Base-by-base conservation (phyloP, 2,888 invertebrate genomes). In the Cheilosia urbana region DNA sequence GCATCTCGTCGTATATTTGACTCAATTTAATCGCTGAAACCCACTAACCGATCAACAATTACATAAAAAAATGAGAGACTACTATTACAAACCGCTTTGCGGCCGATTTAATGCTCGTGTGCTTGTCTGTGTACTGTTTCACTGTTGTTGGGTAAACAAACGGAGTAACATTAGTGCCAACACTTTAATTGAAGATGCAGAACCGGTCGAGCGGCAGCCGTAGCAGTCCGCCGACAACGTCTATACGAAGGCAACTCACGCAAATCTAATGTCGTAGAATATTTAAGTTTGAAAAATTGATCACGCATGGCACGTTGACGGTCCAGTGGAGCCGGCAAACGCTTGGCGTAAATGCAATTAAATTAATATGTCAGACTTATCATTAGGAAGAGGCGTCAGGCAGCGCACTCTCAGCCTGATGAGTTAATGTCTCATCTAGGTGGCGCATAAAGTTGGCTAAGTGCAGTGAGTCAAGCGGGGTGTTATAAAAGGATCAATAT, bases 291-390 rank as follows among this genome's bases (percentile, higher is more conserved):
- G 75, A 79, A 69, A 81, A 81, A 72, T 72, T 62, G 66, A 66
- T 62, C 49, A 68, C 62, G 62, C 85, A 80, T 66, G 60, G 62
- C 82, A 72, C 76, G 76, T 45, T 40, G 21, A 37, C 4, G 53
- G 40, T 30, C 51, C 21, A 15, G 45, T 45, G 3, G 58, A 40
- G 37, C 37, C n/a, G 47, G 19, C 47, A 42, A 76, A 37, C 34
- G 77, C 37, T 78, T 83, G 62, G 68, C 68, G 78, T 83, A 73
- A 73, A 83, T 83, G 83, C 78, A 78, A 83, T 83, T 83, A 73
- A 83, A 83, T 83, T 78, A 83, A 78, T 73, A 73, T 73, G 68
- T 83, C 83, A 73, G 83, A 78, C 78, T 78, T 83, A 68, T 83
- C 77, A 77, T 77, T 72, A 71, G 58, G 49, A 37, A 71, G 81